Evolutionary conservation across 2,888 invertebrate species (phyloP).

Genomic region (Orthosia gothica): DNA sequence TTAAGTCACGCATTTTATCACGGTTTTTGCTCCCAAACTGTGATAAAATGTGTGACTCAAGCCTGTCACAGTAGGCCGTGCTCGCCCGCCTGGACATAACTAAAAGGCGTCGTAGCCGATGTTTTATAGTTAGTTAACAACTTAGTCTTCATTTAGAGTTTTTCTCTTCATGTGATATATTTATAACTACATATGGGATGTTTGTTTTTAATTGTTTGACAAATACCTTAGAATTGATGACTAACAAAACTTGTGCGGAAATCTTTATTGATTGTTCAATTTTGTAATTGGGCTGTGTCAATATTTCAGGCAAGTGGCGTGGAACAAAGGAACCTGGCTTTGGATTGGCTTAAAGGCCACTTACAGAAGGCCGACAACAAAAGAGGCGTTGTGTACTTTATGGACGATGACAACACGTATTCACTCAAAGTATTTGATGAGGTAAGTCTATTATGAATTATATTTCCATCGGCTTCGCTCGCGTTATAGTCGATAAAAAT

Average conservation of each 20-base stretch:
- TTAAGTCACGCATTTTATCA: no score
- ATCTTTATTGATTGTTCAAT: constrained; percentile 8
- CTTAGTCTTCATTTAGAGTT: not conserved
- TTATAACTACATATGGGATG: constrained; percentile 35
- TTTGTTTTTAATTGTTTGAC: constrained; percentile 44
- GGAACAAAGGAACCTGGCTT: constrained; percentile 96
- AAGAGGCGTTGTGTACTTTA: constrained; percentile 97
- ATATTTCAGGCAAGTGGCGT: constrained; percentile 95
- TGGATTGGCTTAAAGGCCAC: constrained; percentile 95
- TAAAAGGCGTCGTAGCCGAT: not conserved
- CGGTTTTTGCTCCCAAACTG: no score
- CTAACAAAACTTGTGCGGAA: constrained; percentile 49
- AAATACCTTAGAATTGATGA: constrained; percentile 36
- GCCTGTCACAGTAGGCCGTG: no score
- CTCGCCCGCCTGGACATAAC: not conserved
- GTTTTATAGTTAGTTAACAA: constrained; percentile 1
- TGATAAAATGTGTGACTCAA: no score
- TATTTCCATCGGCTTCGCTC: no score
- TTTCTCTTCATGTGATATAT: constrained; percentile 25
- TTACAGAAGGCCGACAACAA: constrained; percentile 88
- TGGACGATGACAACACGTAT: constrained; percentile 99
- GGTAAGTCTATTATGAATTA: constrained; percentile 85
- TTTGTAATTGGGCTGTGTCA: constrained; percentile 31
- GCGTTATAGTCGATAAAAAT: not conserved
- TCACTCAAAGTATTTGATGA: constrained; percentile 97